Base-by-base conservation (phyloP, 2,113 vertebrate species). In the Dryoscopus gambensis region DNA sequence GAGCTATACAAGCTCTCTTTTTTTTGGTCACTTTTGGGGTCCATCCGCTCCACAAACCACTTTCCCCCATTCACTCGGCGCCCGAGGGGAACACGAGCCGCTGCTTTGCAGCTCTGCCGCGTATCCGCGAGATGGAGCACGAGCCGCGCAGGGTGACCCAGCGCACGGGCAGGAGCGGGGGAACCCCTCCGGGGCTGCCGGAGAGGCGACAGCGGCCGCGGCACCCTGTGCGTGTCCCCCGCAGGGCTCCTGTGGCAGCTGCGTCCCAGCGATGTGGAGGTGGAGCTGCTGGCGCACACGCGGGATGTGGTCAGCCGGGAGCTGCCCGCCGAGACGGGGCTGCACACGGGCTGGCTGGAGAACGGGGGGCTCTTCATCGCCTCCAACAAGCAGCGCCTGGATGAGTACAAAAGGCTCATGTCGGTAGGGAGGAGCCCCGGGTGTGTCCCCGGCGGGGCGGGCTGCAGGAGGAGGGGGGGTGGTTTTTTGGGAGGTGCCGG, bases 371-470 rank as follows among this genome's bases (percentile, higher is more conserved):
- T 99, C 84, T 99, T 99, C 97, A 99, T 99, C 3, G 99, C 99
- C 22, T 99, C 99, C 97, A 99, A 98, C 98, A 98, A 98, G 91
- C 99, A 99, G 96, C 98, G 99, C 9, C 97, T 99, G 89, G 99
- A 99, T 1, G 99, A 99, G 92, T 99, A 99, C 98, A 99, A 99
- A 83, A 98, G 99, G n/a, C 99, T 99, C 81, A 99, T 99, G 99
- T 99, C 99, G 97, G 99, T 99, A 98, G 71, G 98, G 33, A 80
- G 74, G 33, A 11, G 24, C 28, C 24, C 49, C 35, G 25, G 2
- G 9, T 1, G 63, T 4, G 7, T 25, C 13, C 16, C 15, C 1
- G 3, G 16, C 27, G 1, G 9, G 21, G 8, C 33, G 84, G 76
- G 67, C 16, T 55, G 78, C 10, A 5, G 57, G 57, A 68, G 3